These are phyloP conservation scores for Athalia circularis DNA, from an alignment of 2,888 invertebrate genomes.

Conservation along the genomic window DNA sequence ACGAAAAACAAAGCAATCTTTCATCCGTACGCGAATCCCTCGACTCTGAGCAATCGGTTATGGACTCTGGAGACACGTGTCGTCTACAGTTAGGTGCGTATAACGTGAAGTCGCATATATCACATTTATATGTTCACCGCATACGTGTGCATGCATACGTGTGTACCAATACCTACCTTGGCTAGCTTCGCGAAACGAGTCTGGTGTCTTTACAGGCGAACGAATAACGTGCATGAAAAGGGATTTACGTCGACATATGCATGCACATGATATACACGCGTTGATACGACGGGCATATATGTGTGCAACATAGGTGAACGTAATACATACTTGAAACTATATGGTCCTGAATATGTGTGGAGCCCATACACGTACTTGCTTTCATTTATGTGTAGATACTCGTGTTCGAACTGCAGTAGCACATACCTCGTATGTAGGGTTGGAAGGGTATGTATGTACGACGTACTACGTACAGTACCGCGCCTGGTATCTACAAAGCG, in stretches of 20 bases:
- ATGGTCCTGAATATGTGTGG: not conserved
- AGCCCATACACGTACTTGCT: not conserved
- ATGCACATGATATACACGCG: constrained; percentile 1
- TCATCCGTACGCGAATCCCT: constrained; percentile 14
- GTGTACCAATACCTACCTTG: not conserved
- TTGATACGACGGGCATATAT: too few species aligned
- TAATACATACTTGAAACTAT: not conserved
- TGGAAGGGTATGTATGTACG: not conserved
- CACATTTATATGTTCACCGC: not conserved
- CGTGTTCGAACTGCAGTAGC: not conserved
- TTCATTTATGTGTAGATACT: not conserved
- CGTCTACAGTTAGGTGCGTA: not conserved
- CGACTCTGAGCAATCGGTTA: constrained; percentile 25
- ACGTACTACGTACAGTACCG: constrained; percentile 61
- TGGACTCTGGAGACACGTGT: constrained; percentile 20
- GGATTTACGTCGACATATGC: constrained; percentile 27
- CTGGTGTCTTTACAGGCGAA: constrained; percentile 22
- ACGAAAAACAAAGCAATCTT: constrained; percentile 25
- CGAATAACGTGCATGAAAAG: constrained; percentile 23
- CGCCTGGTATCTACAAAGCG: constrained; percentile 57
- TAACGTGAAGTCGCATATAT: not conserved
- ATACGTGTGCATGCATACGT: not conserved
- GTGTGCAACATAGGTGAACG: constrained; percentile 5
- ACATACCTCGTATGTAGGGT: not conserved
- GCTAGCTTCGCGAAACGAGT: constrained; percentile 26